Evolutionary conservation across 1,140 invertebrate species (phyloP), one percentile per base, ranked within the genome.

Genomic region (Caerostris extrusa): DNA sequence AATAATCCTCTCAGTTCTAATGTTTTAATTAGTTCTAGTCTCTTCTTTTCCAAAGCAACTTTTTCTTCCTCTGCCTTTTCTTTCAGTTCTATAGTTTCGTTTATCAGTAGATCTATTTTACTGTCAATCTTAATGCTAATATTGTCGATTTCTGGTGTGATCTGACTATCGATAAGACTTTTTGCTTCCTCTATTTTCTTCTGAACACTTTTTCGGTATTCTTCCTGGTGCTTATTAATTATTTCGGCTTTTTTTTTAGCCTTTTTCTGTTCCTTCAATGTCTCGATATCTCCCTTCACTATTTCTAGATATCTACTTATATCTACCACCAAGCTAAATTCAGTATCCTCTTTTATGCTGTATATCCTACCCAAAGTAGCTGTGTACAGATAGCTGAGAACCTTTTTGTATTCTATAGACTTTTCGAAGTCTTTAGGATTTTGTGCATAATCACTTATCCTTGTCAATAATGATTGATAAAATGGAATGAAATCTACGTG

Each of bases 181-280:
- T 56, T 19, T 34, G 88, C 88, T 90, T 90, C 88, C 34, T 90
- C 61, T 55, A 90, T 57, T 56, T 90, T 90, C 6, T n/a, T 58
- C 1, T 90, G 64, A 7, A 90, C 55, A 3, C 50, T 8, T 7
- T 2, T 71, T 71, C 71, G 56, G 7, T 90, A 90, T 5, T 90
- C 19, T 90, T 90, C 34, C 17, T 77, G 71, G 6, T 77, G 56
- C 19, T 77, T 90, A n/a, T 19, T 71, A n/a, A 90, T 71, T 8
- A 90, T 57, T n/a, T 71, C 88, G 2, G 34, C 8, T 56, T 71
- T 90, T 6, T 90, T 69, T 6, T 14, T 90, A 5, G 50, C 50
- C 7, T 5, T 34, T n/a, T 90, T 14, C 0, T 57, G 4, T 7
- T 90, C 88, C 57, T 90, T 90, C 5, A 90, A 57, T 4, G n/a